phyloP scores from a whole-genome alignment of 2,113 vertebrate species.

The Poeciliopsis prolifica region DNA sequence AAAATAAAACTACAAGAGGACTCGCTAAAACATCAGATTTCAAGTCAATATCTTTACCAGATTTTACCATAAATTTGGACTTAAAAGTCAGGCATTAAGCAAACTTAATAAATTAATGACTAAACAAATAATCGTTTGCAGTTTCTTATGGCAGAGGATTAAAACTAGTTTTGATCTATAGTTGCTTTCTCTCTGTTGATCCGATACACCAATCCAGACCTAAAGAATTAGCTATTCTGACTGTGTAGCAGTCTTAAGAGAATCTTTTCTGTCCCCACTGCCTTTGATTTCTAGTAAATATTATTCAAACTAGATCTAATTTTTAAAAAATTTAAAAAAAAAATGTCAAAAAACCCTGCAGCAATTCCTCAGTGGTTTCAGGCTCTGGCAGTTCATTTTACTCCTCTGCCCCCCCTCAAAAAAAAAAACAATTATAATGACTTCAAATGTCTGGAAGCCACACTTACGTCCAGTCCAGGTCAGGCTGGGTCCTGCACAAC shows the following conservation, averaged over 20 bases:
- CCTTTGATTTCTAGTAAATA: not conserved
- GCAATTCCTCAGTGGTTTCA: not conserved
- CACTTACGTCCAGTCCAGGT: constrained; percentile 92
- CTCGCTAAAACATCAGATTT: not conserved
- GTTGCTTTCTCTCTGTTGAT: not conserved
- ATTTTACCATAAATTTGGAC: too few relatives aligned
- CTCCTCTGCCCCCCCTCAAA: too few relatives aligned
- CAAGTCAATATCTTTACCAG: too few relatives aligned
- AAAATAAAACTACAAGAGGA: not conserved
- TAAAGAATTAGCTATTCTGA: too few relatives aligned
- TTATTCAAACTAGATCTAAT: not conserved
- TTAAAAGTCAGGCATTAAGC: too few relatives aligned
- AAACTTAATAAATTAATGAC: too few relatives aligned
- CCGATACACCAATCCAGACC: not conserved
- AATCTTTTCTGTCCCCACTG: not conserved
- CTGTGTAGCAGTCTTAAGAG: not conserved
- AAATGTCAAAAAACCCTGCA: too few relatives aligned
- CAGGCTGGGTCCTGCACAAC: constrained; percentile 82
- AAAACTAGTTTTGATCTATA: too few relatives aligned
- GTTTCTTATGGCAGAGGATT: too few relatives aligned
- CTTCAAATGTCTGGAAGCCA: not conserved
- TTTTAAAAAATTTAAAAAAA: not conserved
- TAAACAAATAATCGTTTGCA: too few relatives aligned
- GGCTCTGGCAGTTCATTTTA: not conserved
- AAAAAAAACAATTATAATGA: not conserved